Evolutionary conservation across 2,797 vertebrate genomes (phyloP).

Genomic region (Pseudochirops corinnae): DNA sequence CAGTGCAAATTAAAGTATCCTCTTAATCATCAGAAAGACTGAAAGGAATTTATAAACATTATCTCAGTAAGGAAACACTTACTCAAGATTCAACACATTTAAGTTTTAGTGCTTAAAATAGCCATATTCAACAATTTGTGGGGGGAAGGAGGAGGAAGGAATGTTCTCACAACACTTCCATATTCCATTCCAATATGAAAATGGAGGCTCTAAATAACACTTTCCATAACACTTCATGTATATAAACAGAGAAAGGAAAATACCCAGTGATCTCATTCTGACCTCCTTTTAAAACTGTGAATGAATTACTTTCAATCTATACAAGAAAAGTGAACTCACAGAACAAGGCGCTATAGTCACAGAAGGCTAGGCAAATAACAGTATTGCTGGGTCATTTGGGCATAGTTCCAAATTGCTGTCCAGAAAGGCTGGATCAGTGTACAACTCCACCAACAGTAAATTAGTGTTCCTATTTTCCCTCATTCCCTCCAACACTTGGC

Average conservation of each 20-base stretch:
- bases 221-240: conserved; percentile 25
- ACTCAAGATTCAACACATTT: conserved; percentile 44
- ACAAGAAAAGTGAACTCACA: conserved; percentile 40
- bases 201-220: conserved; percentile 32
- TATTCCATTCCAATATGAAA: conserved; percentile 27
- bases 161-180: conserved; percentile 25
- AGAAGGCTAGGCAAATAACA: background rate
- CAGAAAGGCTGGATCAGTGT: background rate
- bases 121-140: conserved; percentile 20
- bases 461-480: background rate
- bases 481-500: background rate
- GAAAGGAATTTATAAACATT: conserved; percentile 16
- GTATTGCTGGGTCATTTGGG: background rate
- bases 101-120: conserved; percentile 58
- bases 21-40: conserved; percentile 35
- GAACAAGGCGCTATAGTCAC: conserved; percentile 3
- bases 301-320: conserved; percentile 61
- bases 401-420: background rate
- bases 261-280: conserved; percentile 43
- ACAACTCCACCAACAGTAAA: background rate
- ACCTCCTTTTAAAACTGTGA: conserved; percentile 54
- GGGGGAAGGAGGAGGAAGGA: conserved; percentile 19
- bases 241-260: conserved; percentile 44
- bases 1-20: conserved; percentile 9
- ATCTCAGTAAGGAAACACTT: conserved; percentile 36